Percentiles rank a stretch among this genome's conserved stretches.
These are phyloP conservation scores for Pemphigus obesinymphae DNA, from an alignment of 1,140 invertebrate species.

Conservation along the genomic window DNA sequence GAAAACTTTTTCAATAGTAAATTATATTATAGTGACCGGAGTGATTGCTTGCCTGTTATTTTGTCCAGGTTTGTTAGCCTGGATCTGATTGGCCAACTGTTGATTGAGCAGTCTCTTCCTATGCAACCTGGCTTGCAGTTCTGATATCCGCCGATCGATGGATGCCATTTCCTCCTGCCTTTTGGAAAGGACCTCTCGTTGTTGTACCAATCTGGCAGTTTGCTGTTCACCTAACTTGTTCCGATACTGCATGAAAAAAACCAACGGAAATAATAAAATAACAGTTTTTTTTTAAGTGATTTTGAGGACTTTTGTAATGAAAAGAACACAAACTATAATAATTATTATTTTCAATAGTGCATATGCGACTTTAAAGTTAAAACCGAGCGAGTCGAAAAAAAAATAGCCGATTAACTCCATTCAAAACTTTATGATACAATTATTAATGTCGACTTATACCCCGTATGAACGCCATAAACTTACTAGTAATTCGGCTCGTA, in stretches of 20 bases:
- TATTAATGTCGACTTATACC: too few species aligned
- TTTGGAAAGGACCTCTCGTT: constrained; percentile 77
- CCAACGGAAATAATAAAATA: too few species aligned
- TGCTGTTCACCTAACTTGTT: constrained; percentile 95
- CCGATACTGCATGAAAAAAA: constrained; percentile 65
- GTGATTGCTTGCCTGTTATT: constrained; percentile 9
- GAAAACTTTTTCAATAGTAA: too few species aligned
- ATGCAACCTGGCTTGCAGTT: constrained; percentile 84
- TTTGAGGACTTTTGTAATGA: too few species aligned
- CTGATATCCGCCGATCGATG: constrained; percentile 88
- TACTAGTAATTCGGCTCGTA: constrained; percentile 84
- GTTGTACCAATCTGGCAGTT: constrained; percentile 76
- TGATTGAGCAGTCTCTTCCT: constrained; percentile 80
- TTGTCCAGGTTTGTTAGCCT: constrained; percentile 49
- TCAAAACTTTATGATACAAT: too few species aligned
- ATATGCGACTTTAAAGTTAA: too few species aligned
- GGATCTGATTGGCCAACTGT: constrained; percentile 72
- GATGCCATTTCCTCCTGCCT: constrained; percentile 82
- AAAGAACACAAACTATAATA: too few species aligned
- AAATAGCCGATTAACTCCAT: too few species aligned
- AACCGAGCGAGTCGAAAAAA: too few species aligned
- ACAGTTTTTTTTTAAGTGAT: too few species aligned
- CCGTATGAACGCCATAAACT: constrained; percentile 48
- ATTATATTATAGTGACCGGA: background rate
- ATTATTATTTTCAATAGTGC: too few species aligned